phyloP scores from a whole-genome alignment of 2,888 invertebrate genomes.

The Mellilla xanthometata region DNA sequence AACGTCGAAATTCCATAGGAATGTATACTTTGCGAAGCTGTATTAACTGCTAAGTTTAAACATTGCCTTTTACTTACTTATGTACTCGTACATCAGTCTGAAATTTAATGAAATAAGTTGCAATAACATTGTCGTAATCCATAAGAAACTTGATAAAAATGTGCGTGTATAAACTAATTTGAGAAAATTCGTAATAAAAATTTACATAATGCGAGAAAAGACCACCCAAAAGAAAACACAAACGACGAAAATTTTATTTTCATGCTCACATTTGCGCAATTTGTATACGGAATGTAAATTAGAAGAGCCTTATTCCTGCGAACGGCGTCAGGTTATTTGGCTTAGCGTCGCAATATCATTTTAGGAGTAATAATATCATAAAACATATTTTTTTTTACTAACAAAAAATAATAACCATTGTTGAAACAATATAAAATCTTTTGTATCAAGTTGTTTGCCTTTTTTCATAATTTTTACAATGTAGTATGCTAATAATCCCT shows the following conservation, averaged over 20 bases:
- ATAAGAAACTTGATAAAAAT: conserved; percentile 53
- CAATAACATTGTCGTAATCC: too few relatives aligned
- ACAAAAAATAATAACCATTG: neutral
- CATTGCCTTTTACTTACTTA: too few relatives aligned
- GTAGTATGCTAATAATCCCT: conserved; percentile 23
- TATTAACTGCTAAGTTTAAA: too few relatives aligned
- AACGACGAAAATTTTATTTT: conserved; percentile 77
- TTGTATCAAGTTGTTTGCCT: neutral
- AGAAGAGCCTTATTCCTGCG: conserved; percentile 73
- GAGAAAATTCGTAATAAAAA: conserved; percentile 70
- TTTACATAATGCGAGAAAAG: conserved; percentile 75
- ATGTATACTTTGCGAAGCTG: too few relatives aligned
- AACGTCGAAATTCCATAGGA: too few relatives aligned
- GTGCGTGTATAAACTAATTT: conserved; percentile 67
- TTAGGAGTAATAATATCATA: neutral
- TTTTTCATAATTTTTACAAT: conserved; percentile 18
- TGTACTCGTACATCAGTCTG: too few relatives aligned
- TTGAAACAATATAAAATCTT: neutral
- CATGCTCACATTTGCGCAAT: conserved; percentile 77
- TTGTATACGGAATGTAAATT: conserved; percentile 81
- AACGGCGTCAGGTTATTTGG: conserved; percentile 73
- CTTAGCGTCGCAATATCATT: conserved; percentile 39
- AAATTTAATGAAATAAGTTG: too few relatives aligned
- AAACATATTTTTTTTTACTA: neutral
- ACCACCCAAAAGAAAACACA: conserved; percentile 71